Percentiles rank a stretch among this genome's conserved stretches.
Evolutionary conservation across 37 sponge, comb jelly and placozoan genomes (phyloP).

Genomic region (Ephydatia muelleri): DNA sequence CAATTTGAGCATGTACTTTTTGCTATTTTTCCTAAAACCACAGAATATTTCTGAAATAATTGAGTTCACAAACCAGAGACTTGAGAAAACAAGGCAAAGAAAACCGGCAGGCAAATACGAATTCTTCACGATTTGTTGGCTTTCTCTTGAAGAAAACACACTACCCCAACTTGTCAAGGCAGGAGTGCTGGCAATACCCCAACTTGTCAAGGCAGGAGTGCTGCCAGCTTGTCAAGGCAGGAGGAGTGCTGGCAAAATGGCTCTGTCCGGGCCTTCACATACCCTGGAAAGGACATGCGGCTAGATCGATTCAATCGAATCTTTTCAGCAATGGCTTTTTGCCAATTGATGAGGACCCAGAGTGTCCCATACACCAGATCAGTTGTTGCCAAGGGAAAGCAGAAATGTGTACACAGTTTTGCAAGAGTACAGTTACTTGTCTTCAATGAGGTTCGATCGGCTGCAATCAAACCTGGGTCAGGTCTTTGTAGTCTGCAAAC

Average conservation of each 20-base stretch:
- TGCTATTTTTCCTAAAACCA: slow-evolving; percentile 1
- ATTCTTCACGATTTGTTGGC: not conserved
- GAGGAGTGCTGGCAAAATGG: not conserved
- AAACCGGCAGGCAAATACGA: not conserved
- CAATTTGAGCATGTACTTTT: not conserved
- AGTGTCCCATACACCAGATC: not conserved
- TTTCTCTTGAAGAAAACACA: not conserved
- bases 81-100: not conserved
- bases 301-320: not conserved
- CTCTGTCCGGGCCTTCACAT: not conserved
- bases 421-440: not conserved
- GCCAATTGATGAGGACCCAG: not conserved
- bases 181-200: not conserved
- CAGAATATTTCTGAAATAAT: not conserved
- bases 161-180: not conserved
- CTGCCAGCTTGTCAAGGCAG: not conserved
- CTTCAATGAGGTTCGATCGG: not conserved
- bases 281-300: slow-evolving; percentile 1
- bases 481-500: not conserved
- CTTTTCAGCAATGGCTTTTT: not conserved
- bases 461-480: not conserved
- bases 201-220: no score
- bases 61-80: not conserved
- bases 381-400: not conserved
- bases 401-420: not conserved